phyloP scores from a whole-genome alignment of 1,140 invertebrate species.

The Drosophila kohkoa region DNA sequence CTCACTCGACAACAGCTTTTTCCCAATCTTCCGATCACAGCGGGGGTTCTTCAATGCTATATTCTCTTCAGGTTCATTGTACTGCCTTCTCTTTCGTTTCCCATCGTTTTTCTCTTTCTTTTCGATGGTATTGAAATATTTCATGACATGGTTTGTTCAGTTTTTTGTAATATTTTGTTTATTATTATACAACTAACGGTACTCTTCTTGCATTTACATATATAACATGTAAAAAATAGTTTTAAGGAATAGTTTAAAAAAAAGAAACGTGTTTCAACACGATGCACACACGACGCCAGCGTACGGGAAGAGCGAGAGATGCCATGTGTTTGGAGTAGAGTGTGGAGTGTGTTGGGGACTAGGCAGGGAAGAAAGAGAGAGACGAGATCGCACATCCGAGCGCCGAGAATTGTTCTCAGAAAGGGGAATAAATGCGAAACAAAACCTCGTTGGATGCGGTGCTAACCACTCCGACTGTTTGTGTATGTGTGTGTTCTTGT shows the following conservation, averaged over 20 bases:
- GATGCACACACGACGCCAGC: constrained; percentile 37
- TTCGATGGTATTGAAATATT: background rate
- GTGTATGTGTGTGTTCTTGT: background rate
- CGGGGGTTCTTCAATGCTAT: background rate
- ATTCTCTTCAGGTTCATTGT: background rate
- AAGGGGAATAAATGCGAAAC: constrained; percentile 68
- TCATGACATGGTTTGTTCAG: constrained; percentile 16
- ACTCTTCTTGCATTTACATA: constrained; percentile 77
- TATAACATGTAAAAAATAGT: constrained; percentile 84
- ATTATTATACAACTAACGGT: constrained; percentile 77
- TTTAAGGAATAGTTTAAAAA: constrained; percentile 81
- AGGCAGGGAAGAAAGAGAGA: too few species aligned
- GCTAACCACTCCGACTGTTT: background rate
- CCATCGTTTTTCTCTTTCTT: background rate
- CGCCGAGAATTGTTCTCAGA: constrained; percentile 30
- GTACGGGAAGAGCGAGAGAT: background rate
- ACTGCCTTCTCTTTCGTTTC: too few species aligned
- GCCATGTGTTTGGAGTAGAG: background rate
- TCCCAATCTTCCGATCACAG: background rate
- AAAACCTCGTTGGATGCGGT: constrained; percentile 23
- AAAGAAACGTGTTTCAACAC: constrained; percentile 62
- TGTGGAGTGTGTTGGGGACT: background rate
- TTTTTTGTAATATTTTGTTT: constrained; percentile 46
- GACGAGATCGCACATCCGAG: constrained; percentile 23
- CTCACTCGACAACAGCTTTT: too few species aligned